A percentile compares a stretch with the other conserved stretches of the same genome.
phyloP scores from a whole-genome alignment of 1,140 invertebrate genomes.

The Potamilus streckersoni region DNA sequence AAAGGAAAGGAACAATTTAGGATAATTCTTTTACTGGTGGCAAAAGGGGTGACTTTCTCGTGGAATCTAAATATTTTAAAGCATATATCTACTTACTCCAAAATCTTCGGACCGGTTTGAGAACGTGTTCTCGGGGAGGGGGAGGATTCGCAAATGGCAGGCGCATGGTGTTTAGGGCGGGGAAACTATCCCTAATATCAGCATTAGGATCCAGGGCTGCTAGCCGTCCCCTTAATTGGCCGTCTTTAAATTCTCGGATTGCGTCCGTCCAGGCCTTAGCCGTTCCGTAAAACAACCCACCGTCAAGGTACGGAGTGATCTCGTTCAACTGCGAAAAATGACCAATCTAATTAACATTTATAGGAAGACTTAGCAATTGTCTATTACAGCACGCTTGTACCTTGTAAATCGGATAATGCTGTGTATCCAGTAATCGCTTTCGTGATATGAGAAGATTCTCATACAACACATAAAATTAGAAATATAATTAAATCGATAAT shows the following conservation, averaged over 20 bases:
- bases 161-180: not conserved
- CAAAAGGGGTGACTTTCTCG: too few species aligned
- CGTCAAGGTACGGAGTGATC: conserved; percentile 1
- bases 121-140: not conserved
- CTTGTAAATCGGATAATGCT: too few species aligned
- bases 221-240: not conserved
- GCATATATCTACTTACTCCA: not conserved
- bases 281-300: not conserved
- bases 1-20: too few species aligned
- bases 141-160: not conserved
- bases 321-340: not conserved
- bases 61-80: not conserved
- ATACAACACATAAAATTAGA: too few species aligned
- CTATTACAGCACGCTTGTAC: too few species aligned
- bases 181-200: not conserved
- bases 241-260: not conserved
- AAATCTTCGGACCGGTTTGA: not conserved
- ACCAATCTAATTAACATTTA: too few species aligned
- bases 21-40: too few species aligned
- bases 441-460: too few species aligned
- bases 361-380: too few species aligned
- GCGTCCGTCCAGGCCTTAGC: not conserved
- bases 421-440: too few species aligned
- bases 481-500: too few species aligned
- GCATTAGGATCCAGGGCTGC: not conserved